Evolutionary conservation across 1,140 invertebrate species (phyloP).

Genomic region (Pseudachorutes palmiensis): DNA sequence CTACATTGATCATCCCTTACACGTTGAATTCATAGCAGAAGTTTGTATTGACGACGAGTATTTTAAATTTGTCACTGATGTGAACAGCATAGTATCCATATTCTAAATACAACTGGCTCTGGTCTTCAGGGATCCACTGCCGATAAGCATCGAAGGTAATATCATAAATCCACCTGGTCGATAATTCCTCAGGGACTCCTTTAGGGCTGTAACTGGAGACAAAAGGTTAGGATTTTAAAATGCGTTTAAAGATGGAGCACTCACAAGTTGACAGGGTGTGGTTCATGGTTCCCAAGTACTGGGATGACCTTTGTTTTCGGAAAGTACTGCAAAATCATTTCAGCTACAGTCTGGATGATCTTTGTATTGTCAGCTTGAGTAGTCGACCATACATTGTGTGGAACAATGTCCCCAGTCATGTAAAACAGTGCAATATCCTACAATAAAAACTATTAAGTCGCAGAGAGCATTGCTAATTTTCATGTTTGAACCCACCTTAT

Average conservation of each 20-base stretch:
- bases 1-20: slow-evolving; percentile 4
- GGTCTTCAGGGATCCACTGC: slow-evolving; percentile 46
- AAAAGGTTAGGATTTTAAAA: neutral
- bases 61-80: slow-evolving; percentile 45
- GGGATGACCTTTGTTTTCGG: slow-evolving; percentile 58
- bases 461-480: neutral
- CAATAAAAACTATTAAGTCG: too few species aligned
- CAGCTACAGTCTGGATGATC: slow-evolving; percentile 51
- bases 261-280: slow-evolving; percentile 75
- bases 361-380: slow-evolving; percentile 55
- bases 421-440: slow-evolving; percentile 64
- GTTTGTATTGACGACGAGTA: slow-evolving; percentile 49
- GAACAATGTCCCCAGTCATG: slow-evolving; percentile 75
- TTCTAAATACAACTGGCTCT: slow-evolving; percentile 40
- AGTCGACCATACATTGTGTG: slow-evolving; percentile 76
- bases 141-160: slow-evolving; percentile 55
- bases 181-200: neutral
- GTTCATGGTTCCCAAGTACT: slow-evolving; percentile 80
- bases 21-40: slow-evolving; percentile 29
- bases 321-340: slow-evolving; percentile 54
- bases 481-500: slow-evolving; percentile 34
- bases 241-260: slow-evolving; percentile 34
- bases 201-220: slow-evolving; percentile 11
- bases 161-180: slow-evolving; percentile 56
- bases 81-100: slow-evolving; percentile 49